Conservation (phyloP, 2,797 vertebrate genomes). For the Pangasius larnaudii region DNA sequence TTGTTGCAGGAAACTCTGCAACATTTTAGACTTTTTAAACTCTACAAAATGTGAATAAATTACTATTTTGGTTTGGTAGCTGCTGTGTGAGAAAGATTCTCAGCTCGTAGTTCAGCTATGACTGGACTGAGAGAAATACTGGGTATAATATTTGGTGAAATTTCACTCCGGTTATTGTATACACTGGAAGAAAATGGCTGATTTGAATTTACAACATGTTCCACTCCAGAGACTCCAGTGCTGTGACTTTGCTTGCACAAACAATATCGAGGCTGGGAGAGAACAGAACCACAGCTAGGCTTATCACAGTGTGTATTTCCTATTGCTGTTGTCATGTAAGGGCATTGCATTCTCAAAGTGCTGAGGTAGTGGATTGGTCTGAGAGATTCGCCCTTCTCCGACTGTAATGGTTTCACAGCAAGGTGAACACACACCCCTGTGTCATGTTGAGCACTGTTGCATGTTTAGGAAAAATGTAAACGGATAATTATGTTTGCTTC, state of each 20-base stretch:
- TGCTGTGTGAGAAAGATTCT: neutral
- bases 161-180: neutral
- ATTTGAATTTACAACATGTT: constrained; percentile 15
- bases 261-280: neutral
- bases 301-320: constrained; percentile 12
- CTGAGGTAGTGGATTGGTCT: constrained; percentile 4
- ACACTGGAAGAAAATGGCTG: constrained; percentile 6
- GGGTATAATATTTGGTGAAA: neutral
- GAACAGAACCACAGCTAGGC: neutral
- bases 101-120: neutral
- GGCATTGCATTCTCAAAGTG: constrained; percentile 14
- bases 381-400: constrained; percentile 11
- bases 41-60: neutral
- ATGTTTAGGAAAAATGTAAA: neutral
- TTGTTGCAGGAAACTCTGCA: neutral
- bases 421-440: constrained; percentile 5
- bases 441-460: constrained; percentile 8
- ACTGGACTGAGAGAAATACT: neutral
- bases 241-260: constrained; percentile 12
- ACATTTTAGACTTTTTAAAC: neutral
- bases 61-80: neutral
- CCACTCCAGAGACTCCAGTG: neutral
- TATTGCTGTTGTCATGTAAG: constrained; percentile 16
- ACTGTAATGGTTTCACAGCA: constrained; percentile 10
- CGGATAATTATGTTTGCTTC: constrained; percentile 15